These are phyloP conservation scores for Lepus oiostolus DNA, from an alignment of 2,797 vertebrate genomes.

Conservation along the genomic window DNA sequence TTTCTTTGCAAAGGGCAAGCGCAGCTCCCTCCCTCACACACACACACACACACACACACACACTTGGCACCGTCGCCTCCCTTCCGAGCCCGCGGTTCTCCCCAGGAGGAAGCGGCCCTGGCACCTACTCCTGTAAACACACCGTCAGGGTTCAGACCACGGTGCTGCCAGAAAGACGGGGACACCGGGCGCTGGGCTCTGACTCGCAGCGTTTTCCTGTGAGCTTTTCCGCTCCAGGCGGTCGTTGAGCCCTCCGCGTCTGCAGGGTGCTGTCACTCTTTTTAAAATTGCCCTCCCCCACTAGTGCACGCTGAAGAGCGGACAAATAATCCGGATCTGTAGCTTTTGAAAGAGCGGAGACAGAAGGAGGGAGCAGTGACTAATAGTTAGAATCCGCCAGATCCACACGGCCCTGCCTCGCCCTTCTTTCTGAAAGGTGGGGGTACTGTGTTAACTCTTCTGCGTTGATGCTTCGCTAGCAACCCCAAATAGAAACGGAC, in stretches of 20 bases:
- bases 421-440: background rate
- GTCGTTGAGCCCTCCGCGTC: background rate
- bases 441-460: background rate
- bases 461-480: background rate
- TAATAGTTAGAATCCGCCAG: background rate
- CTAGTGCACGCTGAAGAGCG: background rate
- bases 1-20: slow-evolving; percentile 63
- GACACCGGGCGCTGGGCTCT: background rate
- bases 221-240: slow-evolving; percentile 9
- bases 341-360: background rate
- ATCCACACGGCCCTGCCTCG: background rate
- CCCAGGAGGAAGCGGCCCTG: slow-evolving; percentile 55
- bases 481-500: slow-evolving; percentile 44
- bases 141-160: slow-evolving; percentile 40
- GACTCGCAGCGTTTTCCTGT: background rate
- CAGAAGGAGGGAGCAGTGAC: background rate
- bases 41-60: slow-evolving; percentile 48
- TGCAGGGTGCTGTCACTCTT: background rate
- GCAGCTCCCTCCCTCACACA: background rate
- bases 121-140: slow-evolving; percentile 69
- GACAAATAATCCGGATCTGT: background rate
- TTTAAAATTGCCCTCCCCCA: slow-evolving; percentile 4
- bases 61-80: slow-evolving; percentile 4
- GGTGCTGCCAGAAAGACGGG: background rate
- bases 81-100: slow-evolving; percentile 50